A percentile compares a stretch with the other conserved stretches of the same genome.
These are phyloP conservation scores for Nezara viridula DNA, from an alignment of 2,888 invertebrate species.

Conservation along the genomic window DNA sequence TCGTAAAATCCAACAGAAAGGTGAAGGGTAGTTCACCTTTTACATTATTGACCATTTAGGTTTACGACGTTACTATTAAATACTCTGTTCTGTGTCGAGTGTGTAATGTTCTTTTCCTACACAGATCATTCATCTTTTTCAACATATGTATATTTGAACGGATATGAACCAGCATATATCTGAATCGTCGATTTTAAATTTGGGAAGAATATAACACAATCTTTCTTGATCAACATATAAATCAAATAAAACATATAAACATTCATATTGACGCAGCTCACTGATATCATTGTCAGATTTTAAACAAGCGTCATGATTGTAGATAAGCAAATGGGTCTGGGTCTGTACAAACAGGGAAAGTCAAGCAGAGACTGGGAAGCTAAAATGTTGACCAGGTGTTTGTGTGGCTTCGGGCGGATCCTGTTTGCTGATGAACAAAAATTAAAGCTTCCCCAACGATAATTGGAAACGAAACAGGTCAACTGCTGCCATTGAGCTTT, in stretches of 20 bases:
- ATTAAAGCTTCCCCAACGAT: neutral
- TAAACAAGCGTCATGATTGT: too few species aligned
- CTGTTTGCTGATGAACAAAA: conserved; percentile 18
- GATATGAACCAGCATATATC: too few species aligned
- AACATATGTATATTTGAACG: too few species aligned
- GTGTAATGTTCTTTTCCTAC: too few species aligned
- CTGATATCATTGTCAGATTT: too few species aligned
- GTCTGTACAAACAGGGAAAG: neutral
- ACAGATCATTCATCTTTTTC: too few species aligned
- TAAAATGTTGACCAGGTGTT: conserved; percentile 34
- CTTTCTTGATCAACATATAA: too few species aligned
- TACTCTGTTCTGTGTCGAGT: neutral
- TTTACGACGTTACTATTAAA: neutral
- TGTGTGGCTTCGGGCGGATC: conserved; percentile 18
- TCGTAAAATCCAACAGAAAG: neutral
- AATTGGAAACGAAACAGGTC: conserved; percentile 24
- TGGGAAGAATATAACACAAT: too few species aligned
- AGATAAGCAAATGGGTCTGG: neutral
- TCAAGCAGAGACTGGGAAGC: neutral
- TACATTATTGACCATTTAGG: neutral
- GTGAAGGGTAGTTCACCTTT: neutral
- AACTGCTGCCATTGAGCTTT: neutral
- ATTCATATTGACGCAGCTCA: too few species aligned
- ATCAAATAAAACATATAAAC: too few species aligned
- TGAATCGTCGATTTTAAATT: too few species aligned